phyloP scores from a whole-genome alignment of 2,888 invertebrate genomes.

The Notodonta dromedarius region DNA sequence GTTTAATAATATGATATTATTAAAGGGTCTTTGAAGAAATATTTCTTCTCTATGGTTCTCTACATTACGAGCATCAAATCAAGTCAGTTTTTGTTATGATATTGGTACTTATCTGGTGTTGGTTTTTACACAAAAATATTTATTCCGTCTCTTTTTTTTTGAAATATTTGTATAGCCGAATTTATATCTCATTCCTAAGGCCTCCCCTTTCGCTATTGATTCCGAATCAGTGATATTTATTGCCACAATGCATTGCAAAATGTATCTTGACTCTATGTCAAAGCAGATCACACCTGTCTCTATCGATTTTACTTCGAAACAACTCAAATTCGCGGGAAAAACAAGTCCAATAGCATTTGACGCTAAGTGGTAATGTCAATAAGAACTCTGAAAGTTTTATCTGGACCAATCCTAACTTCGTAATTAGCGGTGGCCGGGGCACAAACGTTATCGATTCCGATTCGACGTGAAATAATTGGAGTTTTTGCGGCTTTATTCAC shows the following conservation, averaged over 20 bases:
- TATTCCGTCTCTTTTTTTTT: no score
- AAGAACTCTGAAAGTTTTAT: conserved; percentile 47
- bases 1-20: not conserved
- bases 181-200: no score
- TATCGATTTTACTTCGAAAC: not conserved
- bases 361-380: conserved; percentile 45
- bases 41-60: no score
- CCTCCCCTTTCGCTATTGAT: no score
- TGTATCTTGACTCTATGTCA: not conserved
- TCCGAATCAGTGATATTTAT: no score
- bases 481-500: conserved; percentile 23
- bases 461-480: conserved; percentile 46
- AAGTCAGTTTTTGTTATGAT: no score
- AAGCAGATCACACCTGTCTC: not conserved
- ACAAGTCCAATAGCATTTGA: conserved; percentile 28
- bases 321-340: conserved; percentile 7
- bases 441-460: conserved; percentile 42
- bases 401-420: conserved; percentile 47
- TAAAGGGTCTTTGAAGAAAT: no score
- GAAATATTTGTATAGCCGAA: no score
- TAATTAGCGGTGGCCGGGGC: conserved; percentile 43
- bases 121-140: no score
- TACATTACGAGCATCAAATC: no score
- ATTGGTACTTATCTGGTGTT: no score
- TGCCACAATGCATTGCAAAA: no score